phyloP scores from a whole-genome alignment of 2,113 vertebrate species.

The Periophthalmodon schlosseri region DNA sequence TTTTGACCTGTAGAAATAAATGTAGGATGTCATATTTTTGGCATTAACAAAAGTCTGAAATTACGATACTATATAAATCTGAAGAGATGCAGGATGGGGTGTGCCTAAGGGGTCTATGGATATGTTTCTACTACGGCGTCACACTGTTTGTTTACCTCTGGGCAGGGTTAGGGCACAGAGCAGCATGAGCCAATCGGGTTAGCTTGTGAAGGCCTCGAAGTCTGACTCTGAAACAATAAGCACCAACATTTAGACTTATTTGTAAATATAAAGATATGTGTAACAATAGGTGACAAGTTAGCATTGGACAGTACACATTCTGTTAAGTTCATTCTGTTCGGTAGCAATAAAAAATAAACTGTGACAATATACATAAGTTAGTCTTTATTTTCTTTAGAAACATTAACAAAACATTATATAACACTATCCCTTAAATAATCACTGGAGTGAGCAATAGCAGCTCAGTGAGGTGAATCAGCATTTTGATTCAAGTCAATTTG shows the following conservation, averaged over 20 bases:
- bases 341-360: constrained; percentile 33
- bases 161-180: constrained; percentile 50
- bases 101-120: not conserved
- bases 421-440: not conserved
- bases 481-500: not conserved
- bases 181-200: constrained; percentile 72
- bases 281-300: not conserved
- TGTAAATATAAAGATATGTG: not conserved
- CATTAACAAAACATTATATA: constrained; percentile 34
- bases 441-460: constrained; percentile 1
- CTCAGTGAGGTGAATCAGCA: not conserved
- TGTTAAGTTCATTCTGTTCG: not conserved
- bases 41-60: constrained; percentile 5
- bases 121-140: constrained; percentile 9
- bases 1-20: constrained; percentile 72
- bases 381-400: constrained; percentile 60
- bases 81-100: constrained; percentile 6
- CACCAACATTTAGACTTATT: constrained; percentile 63
- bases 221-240: constrained; percentile 82
- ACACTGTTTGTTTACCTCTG: constrained; percentile 71
- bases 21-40: constrained; percentile 32
- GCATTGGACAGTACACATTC: not conserved
- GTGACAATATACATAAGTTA: constrained; percentile 36
- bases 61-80: not conserved
- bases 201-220: constrained; percentile 82